Conservation (phyloP, 2,888 invertebrate genomes). For the Hirtodrosophila cameraria region DNA sequence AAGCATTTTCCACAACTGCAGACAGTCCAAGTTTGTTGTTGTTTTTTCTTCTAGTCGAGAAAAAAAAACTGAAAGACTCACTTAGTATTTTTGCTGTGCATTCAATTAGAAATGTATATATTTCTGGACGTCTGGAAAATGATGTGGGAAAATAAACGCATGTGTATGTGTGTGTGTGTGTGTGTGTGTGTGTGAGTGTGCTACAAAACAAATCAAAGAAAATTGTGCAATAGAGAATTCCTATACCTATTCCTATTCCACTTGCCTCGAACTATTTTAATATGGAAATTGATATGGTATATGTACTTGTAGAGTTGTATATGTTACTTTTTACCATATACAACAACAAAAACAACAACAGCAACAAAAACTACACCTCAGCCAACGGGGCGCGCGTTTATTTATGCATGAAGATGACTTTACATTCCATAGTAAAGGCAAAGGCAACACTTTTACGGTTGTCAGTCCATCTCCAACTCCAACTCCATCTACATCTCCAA, state of each 20-base stretch:
- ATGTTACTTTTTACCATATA: too few species aligned
- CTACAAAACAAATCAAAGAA: conserved; percentile 65
- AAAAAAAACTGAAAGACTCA: conserved; percentile 27
- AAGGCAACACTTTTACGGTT: conserved; percentile 76
- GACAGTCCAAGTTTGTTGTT: conserved; percentile 20
- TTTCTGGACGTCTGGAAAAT: conserved; percentile 51
- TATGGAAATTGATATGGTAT: conserved; percentile 76
- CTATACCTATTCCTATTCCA: conserved; percentile 28
- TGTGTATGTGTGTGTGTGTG: conserved; percentile 1
- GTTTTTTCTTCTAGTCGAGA: conserved; percentile 6
- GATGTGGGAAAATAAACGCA: conserved; percentile 65
- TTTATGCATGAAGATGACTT: conserved; percentile 79
- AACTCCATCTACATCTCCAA: too few species aligned
- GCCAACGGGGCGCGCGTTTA: conserved; percentile 48
- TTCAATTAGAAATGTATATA: conserved; percentile 77
- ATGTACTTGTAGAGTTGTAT: conserved; percentile 1
- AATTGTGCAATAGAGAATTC: conserved; percentile 34
- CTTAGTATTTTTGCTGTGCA: conserved; percentile 48
- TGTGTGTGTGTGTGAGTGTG: too few species aligned
- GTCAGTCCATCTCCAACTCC: conserved; percentile 48
- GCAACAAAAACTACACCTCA: conserved; percentile 6
- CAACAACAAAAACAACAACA: too few species aligned
- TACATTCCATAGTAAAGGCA: conserved; percentile 66
- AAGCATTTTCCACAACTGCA: conserved; percentile 46
- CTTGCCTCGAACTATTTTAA: conserved; percentile 63